A percentile compares a stretch with the other conserved stretches of the same genome.
These are phyloP conservation scores for Zophobas morio DNA, from an alignment of 1,140 invertebrate genomes.

Conservation along the genomic window DNA sequence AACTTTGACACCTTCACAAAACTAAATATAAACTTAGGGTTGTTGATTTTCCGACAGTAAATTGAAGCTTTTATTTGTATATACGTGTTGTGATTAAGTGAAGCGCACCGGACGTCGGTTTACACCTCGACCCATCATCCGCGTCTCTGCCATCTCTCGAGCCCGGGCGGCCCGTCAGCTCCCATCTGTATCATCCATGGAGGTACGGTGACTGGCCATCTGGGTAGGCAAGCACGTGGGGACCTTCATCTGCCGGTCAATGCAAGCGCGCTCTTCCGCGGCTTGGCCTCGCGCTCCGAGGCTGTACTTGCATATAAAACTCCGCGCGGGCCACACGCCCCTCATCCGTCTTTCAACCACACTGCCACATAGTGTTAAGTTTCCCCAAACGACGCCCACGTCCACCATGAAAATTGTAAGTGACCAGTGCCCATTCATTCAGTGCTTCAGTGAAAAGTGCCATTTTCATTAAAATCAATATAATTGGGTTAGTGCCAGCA, in stretches of 20 bases:
- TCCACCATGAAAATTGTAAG: conserved; percentile 57
- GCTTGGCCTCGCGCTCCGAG: conserved; percentile 61
- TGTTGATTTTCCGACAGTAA: too few species aligned
- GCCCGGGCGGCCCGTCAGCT: not conserved
- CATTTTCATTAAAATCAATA: conserved; percentile 2
- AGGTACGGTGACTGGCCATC: conserved; percentile 41
- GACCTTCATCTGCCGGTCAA: conserved; percentile 60
- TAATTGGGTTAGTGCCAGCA: conserved; percentile 30
- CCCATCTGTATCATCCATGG: conserved; percentile 15
- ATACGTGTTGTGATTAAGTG: too few species aligned
- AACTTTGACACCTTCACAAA: too few species aligned
- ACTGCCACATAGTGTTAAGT: conserved; percentile 43
- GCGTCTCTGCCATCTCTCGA: not conserved
- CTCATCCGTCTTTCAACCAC: conserved; percentile 50
- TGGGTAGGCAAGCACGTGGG: conserved; percentile 53
- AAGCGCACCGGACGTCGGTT: not conserved
- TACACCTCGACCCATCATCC: not conserved
- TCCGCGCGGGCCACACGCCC: conserved; percentile 53
- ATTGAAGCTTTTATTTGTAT: too few species aligned
- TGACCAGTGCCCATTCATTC: conserved; percentile 35
- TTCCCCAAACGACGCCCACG: conserved; percentile 27
- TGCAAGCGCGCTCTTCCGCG: conserved; percentile 62
- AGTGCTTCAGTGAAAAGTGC: conserved; percentile 48
- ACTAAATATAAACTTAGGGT: too few species aligned
- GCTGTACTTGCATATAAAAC: conserved; percentile 63